Evolutionary conservation across 2,888 invertebrate species (phyloP).

Genomic region (Apeira syringaria): DNA sequence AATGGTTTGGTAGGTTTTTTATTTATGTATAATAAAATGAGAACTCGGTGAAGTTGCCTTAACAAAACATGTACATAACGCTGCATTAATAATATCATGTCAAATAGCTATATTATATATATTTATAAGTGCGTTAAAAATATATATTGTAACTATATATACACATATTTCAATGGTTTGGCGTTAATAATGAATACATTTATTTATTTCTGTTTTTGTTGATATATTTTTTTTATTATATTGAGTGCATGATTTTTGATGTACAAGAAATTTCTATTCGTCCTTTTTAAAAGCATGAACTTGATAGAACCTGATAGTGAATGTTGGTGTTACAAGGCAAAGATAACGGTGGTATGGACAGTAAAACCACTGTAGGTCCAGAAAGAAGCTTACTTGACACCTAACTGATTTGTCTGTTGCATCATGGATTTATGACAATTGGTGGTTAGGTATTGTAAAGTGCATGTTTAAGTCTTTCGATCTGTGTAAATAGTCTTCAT

Average conservation of each 20-base stretch:
- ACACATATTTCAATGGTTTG: neutral
- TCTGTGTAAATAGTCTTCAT: neutral
- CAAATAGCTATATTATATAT: slow-evolving; percentile 5
- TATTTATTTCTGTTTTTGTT: slow-evolving; percentile 8
- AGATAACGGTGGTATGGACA: slow-evolving; percentile 16
- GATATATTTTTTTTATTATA: slow-evolving; percentile 3
- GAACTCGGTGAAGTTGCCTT: slow-evolving; percentile 8
- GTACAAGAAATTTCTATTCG: neutral
- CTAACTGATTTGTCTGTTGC: no score
- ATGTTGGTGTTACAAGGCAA: slow-evolving; percentile 3
- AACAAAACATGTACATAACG: neutral
- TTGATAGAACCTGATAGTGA: slow-evolving; percentile 1
- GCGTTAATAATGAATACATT: slow-evolving; percentile 35
- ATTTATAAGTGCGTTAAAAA: slow-evolving; percentile 2
- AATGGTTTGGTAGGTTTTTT: no score
- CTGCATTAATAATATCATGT: slow-evolving; percentile 1
- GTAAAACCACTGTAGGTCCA: neutral
- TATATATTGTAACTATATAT: neutral
- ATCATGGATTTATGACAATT: slow-evolving; percentile 28
- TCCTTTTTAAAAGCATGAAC: slow-evolving; percentile 15
- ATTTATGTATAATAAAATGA: neutral
- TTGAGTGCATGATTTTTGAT: slow-evolving; percentile 11
- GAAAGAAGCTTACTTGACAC: no score
- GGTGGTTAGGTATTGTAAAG: neutral
- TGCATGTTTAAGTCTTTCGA: neutral